Evolutionary conservation across 1,140 invertebrate genomes (phyloP).

Genomic region (Saccostrea cuccullata): DNA sequence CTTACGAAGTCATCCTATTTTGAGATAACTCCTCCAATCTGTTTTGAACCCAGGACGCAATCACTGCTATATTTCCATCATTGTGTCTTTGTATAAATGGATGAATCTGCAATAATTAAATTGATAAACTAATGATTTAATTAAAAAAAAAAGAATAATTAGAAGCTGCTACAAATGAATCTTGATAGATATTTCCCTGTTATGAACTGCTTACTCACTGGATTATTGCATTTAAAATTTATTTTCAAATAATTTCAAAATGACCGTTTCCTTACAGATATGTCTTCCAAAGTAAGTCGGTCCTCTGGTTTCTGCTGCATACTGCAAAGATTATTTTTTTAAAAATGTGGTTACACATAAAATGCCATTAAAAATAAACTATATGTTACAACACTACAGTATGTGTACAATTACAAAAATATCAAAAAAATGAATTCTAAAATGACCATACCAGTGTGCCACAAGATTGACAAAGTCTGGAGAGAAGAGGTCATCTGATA

Average conservation of each 20-base stretch:
- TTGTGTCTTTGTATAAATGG: conserved; percentile 62
- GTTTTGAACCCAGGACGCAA: conserved; percentile 61
- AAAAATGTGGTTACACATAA: background rate
- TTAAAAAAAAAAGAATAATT: background rate
- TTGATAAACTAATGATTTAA: no score
- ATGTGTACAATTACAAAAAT: no score
- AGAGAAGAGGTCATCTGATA: conserved; percentile 92
- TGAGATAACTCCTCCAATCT: conserved; percentile 9
- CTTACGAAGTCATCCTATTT: background rate
- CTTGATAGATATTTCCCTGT: no score
- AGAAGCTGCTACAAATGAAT: background rate
- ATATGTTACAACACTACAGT: no score
- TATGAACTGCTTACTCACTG: no score
- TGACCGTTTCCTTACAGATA: conserved; percentile 54
- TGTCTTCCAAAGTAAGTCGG: conserved; percentile 54
- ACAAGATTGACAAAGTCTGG: conserved; percentile 96
- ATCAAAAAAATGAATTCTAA: no score
- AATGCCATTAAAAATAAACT: background rate
- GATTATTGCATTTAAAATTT: background rate
- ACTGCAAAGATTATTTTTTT: conserved; percentile 48
- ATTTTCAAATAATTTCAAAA: background rate
- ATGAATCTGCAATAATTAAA: conserved; percentile 56
- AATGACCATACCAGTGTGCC: conserved; percentile 85
- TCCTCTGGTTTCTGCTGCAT: conserved; percentile 60
- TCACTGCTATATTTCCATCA: conserved; percentile 57